Percentiles rank a stretch among this genome's conserved stretches.
These are phyloP conservation scores for Malurus melanocephalus DNA, from an alignment of 2,113 vertebrate species.

Conservation along the genomic window DNA sequence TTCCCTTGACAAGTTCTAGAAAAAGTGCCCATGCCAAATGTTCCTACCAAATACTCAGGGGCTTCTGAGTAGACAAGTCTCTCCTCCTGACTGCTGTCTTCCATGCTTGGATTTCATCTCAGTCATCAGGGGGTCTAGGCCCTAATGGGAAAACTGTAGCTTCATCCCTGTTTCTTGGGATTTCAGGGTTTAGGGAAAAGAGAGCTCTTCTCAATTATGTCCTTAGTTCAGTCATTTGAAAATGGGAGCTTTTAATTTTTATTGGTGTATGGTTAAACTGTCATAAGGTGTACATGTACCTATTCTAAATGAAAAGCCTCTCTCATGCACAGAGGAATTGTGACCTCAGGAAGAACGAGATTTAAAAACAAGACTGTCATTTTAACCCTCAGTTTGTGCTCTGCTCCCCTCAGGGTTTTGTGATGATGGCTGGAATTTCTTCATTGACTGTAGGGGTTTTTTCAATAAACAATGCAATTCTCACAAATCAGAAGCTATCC, in stretches of 20 bases:
- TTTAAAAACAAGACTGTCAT: background rate
- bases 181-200: background rate
- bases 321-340: background rate
- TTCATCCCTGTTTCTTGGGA: background rate
- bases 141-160: background rate
- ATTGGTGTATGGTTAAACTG: background rate
- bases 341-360: background rate
- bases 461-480: background rate
- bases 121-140: background rate
- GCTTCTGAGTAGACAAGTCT: background rate
- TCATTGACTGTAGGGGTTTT: background rate
- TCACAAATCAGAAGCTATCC: background rate
- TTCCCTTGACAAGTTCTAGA: background rate
- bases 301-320: background rate
- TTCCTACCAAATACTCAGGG: background rate
- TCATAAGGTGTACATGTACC: background rate
- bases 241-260: background rate
- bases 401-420: background rate
- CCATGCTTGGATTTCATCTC: background rate
- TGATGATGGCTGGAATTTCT: background rate
- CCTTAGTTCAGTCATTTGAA: background rate
- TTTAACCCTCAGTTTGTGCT: background rate
- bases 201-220: background rate
- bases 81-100: background rate
- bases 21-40: fast-evolving